Evolutionary conservation across 2,888 invertebrate species (phyloP).

Genomic region (Eucera pruinosa): DNA sequence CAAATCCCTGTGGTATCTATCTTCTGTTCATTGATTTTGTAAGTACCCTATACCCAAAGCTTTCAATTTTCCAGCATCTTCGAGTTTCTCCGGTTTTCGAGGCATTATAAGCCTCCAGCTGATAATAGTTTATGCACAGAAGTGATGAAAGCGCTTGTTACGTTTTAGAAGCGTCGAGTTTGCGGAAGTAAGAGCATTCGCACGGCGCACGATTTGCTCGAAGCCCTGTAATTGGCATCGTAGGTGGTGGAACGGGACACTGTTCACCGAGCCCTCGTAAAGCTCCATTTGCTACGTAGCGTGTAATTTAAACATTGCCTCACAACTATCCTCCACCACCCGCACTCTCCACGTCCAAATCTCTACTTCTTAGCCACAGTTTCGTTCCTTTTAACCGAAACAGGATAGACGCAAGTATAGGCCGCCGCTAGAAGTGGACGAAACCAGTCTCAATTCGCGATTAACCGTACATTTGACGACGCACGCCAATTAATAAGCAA

Average conservation of each 20-base stretch:
- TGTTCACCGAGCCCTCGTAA: constrained; percentile 74
- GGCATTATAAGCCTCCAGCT: too few species aligned
- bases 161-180: constrained; percentile 48
- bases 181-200: constrained; percentile 66
- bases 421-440: too few species aligned
- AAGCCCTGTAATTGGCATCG: constrained; percentile 74
- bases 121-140: too few species aligned
- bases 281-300: constrained; percentile 73
- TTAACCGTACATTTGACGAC: too few species aligned
- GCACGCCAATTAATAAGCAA: too few species aligned
- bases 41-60: too few species aligned
- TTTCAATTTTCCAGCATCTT: too few species aligned
- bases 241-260: constrained; percentile 72
- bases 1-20: too few species aligned
- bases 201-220: constrained; percentile 59
- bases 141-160: constrained; percentile 23
- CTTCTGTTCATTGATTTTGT: too few species aligned
- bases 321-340: constrained; percentile 71
- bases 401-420: neutral
- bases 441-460: too few species aligned
- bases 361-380: neutral
- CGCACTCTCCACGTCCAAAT: constrained; percentile 58
- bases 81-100: too few species aligned
- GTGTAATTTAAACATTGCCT: constrained; percentile 81
- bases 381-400: neutral